Conservation (phyloP, 2,888 invertebrate genomes). For the Protula sp. region DNA sequence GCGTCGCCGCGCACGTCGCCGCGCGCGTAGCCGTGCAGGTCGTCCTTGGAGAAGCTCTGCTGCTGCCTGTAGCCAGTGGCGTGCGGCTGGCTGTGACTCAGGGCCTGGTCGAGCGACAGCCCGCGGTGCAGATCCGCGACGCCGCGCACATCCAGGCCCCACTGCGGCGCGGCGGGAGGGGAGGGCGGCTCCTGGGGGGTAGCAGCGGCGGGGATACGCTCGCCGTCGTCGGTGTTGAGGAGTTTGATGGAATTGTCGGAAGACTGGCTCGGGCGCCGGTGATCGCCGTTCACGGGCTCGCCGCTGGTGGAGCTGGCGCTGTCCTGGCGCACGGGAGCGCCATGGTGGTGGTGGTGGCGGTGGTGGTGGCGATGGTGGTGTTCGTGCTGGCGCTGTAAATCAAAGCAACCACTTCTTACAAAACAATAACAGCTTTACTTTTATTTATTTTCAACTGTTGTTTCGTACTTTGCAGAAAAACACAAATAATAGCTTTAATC, state of each 20-base stretch:
- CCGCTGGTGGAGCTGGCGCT: slow-evolving; percentile 5
- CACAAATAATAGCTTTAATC: too few relatives aligned
- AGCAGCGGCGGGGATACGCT: neutral
- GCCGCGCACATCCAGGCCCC: slow-evolving; percentile 15
- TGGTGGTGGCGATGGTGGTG: slow-evolving; percentile 35
- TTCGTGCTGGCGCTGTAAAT: slow-evolving; percentile 42
- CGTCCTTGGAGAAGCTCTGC: slow-evolving; percentile 14
- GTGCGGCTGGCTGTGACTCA: slow-evolving; percentile 5
- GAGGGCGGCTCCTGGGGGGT: slow-evolving; percentile 16
- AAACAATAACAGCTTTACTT: neutral
- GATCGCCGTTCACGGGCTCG: slow-evolving; percentile 4
- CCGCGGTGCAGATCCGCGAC: slow-evolving; percentile 13
- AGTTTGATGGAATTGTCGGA: neutral
- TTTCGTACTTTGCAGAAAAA: too few relatives aligned
- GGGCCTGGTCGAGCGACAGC: slow-evolving; percentile 9
- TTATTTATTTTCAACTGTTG: too few relatives aligned
- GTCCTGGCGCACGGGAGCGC: slow-evolving; percentile 10
- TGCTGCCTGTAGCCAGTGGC: slow-evolving; percentile 6
- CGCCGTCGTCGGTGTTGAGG: slow-evolving; percentile 35
- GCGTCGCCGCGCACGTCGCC: neutral
- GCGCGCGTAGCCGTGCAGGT: slow-evolving; percentile 14
- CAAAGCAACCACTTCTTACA: slow-evolving; percentile 7
- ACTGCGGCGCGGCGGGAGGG: too few relatives aligned
- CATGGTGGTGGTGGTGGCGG: slow-evolving; percentile 13
- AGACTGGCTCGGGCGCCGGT: neutral